Base-by-base conservation (phyloP, 2,113 vertebrate genomes). In the Rutilus rutilus region DNA sequence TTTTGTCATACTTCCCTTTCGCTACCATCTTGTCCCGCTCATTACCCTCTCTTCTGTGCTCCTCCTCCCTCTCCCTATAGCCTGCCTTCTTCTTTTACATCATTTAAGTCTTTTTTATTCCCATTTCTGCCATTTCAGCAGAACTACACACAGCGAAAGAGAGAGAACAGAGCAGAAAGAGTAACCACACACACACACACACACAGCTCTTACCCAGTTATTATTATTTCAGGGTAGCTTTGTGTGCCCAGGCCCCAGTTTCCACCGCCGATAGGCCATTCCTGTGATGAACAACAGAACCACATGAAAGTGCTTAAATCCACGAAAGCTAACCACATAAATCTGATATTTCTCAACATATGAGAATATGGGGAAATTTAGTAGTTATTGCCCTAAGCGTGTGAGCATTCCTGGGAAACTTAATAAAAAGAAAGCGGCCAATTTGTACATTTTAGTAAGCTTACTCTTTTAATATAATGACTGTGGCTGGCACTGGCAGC, bases 151-250 rank as follows among this genome's bases (percentile, higher is more conserved):
- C 60, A 69, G 82, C 86, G 83, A 62, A 21, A 45, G 52, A 67
- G 25, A 77, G 69, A 39, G 19, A 82, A 73, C 36, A 45, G 36
- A 45, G 62, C 64, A n/a, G 14, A 47, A 64, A 12, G n/a, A 25
- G 15, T 21, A 57, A 52, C 33, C 59, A 69, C 62, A 57, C 62
- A 67, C 47, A 50, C 82, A 77, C 54, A 42, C 57, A 76, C 45
- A 57, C 62, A 67, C 47, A 50, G 52, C 59, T 94, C 97, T 97
- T 96, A 99, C 98, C 98, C 98, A 84, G 98, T 99, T 93, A 99
- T 97, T 94, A 99, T 98, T 94, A 99, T 99, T 95, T 99, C 98
- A 90, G 98, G 96, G 93, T 99, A 99, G 94, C 98, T 99, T 76
- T 98, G 98, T 91, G 97, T 96, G 92, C 97, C 96, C 91, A 97